Evolutionary conservation across 1,140 invertebrate species (phyloP).

Genomic region (Atta texana): DNA sequence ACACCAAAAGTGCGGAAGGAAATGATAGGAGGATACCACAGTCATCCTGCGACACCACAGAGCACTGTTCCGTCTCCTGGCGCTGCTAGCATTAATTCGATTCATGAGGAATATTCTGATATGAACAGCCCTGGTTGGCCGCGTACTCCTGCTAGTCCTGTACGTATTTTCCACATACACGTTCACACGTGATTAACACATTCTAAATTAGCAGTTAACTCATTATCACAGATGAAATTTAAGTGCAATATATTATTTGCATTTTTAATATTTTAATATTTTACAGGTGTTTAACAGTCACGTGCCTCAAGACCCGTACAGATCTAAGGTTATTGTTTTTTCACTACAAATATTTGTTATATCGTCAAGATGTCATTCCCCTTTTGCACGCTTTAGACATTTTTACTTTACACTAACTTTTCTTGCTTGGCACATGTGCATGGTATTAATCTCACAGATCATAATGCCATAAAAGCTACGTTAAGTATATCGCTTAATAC

Average conservation of each 20-base stretch:
- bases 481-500: background rate
- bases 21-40: slow-evolving; percentile 87
- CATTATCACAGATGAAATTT: background rate
- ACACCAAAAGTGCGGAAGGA: slow-evolving; percentile 92
- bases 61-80: slow-evolving; percentile 93
- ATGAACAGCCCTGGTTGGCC: slow-evolving; percentile 95
- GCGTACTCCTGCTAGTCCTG: slow-evolving; percentile 95
- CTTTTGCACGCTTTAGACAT: slow-evolving; percentile 63
- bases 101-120: slow-evolving; percentile 96
- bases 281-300: slow-evolving; percentile 96
- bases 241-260: slow-evolving; percentile 30
- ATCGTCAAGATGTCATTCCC: slow-evolving; percentile 48
- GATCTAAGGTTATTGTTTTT: slow-evolving; percentile 91
- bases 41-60: slow-evolving; percentile 91
- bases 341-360: slow-evolving; percentile 73
- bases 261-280: slow-evolving; percentile 81
- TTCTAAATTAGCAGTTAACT: slow-evolving; percentile 4
- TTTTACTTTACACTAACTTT: slow-evolving; percentile 47
- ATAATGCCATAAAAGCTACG: slow-evolving; percentile 13
- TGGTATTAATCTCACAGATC: slow-evolving; percentile 31
- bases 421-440: slow-evolving; percentile 51
- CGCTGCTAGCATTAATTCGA: slow-evolving; percentile 92
- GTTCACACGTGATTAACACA: slow-evolving; percentile 27
- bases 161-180: slow-evolving; percentile 86
- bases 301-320: slow-evolving; percentile 95